Evolutionary conservation across 2,797 vertebrate genomes (phyloP).

Genomic region (Hyperoplus lanceolatus): DNA sequence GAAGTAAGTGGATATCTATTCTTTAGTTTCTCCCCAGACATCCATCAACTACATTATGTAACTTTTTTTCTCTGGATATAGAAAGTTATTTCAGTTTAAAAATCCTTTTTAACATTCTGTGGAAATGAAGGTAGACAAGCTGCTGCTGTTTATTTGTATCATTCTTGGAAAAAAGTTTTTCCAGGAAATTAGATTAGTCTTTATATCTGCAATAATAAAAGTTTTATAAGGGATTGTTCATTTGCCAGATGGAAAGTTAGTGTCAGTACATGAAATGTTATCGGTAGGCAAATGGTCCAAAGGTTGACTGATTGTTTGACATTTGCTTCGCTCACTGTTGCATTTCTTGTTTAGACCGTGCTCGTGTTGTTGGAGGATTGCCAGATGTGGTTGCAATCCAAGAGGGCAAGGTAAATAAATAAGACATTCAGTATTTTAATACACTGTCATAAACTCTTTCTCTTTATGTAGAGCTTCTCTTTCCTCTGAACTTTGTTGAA

Average conservation of each 20-base stretch:
- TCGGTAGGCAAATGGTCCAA: constrained; percentile 5
- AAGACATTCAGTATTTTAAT: not conserved
- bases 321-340: constrained; percentile 29
- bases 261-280: not conserved
- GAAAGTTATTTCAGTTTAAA: constrained; percentile 8
- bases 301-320: constrained; percentile 19
- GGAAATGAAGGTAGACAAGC: constrained; percentile 4
- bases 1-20: constrained; percentile 91
- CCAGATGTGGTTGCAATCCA: constrained; percentile 99
- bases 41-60: constrained; percentile 22
- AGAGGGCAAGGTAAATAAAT: constrained; percentile 93
- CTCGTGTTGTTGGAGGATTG: constrained; percentile 95
- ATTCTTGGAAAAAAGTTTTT: constrained; percentile 16
- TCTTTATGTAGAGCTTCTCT: not conserved
- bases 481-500: constrained; percentile 7
- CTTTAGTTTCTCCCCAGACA: constrained; percentile 42
- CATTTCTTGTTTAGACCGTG: constrained; percentile 90
- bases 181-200: not conserved
- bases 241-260: constrained; percentile 2
- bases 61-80: constrained; percentile 18
- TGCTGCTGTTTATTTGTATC: not conserved
- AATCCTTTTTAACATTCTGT: constrained; percentile 1
- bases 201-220: not conserved
- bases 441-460: not conserved
- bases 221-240: not conserved